Base-by-base conservation (phyloP, 2,113 vertebrate genomes). In the Anarhynchus alexandrinus region DNA sequence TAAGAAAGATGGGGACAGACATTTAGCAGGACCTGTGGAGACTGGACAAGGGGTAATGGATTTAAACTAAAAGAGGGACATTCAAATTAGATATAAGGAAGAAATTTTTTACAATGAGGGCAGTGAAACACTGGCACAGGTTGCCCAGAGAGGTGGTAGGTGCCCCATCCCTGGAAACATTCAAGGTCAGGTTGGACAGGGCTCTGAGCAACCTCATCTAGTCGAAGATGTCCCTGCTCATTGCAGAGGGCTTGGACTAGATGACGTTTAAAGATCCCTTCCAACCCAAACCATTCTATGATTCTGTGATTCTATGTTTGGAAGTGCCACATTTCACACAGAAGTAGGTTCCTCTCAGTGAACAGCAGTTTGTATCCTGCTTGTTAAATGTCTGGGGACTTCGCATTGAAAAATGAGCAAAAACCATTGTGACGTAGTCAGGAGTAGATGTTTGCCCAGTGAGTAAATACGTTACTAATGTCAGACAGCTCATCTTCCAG, bases 111-210 rank as follows among this genome's bases (percentile, higher is more conserved):
- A 34, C 8, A 1, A 0, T 20, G 30, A 15, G 9, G 6, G 15
- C 21, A 26, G n/a, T 55, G 73, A 51, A 51, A 30, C 25, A 3
- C 6, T 34, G 49, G 43, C 4, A 22, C 10, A 25, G 14, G 38
- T 22, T 87, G 49, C 19, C 43, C 69, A 21, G 40, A 32, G 74
- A 29, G 10, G 16, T 12, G 26, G 8, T 9, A 7, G 49, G 12
- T 34, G n/a, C 36, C 59, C 12, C 64, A 9, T 61, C 15, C 26
- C 58, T 45, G 38, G 55, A 26, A 32, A 7, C 14, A 9, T 20
- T n/a, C 42, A 6, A 20, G 4, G 26, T 10, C 38, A 27, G 64
- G 10, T 0, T 69, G 58, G 43, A 34, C 0, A 1, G 69, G 23
- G 59, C 73, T 85, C 5, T 1, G 15, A 72, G 49, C 42, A 77